Conservation (phyloP, 2,888 invertebrate species). For the Philaethria dido region DNA sequence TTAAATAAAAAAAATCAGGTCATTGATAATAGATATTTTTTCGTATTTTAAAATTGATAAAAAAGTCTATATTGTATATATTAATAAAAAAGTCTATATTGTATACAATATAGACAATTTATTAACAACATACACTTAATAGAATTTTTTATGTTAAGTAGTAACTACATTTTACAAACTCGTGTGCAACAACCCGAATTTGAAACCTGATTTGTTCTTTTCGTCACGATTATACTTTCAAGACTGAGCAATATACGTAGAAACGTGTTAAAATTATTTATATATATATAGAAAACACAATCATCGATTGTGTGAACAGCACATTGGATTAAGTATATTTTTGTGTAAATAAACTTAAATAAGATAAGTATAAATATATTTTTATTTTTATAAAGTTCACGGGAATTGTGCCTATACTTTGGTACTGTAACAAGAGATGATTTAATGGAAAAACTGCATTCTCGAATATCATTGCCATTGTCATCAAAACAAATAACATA, state of each 20-base stretch:
- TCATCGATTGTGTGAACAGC: constrained; percentile 2
- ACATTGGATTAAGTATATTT: background rate
- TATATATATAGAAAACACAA: constrained; percentile 13
- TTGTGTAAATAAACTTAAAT: constrained; percentile 5
- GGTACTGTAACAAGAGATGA: too few species aligned
- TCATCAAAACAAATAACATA: too few species aligned
- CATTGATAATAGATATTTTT: too few species aligned
- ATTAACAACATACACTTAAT: background rate
- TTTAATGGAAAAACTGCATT: too few species aligned
- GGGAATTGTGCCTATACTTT: background rate
- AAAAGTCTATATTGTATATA: too few species aligned
- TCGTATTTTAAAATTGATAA: too few species aligned
- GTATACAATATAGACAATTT: too few species aligned
- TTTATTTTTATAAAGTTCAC: background rate
- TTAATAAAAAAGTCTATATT: too few species aligned
- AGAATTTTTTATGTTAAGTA: constrained; percentile 5
- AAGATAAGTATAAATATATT: too few species aligned
- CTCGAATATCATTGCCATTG: too few species aligned
- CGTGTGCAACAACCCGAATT: constrained; percentile 6
- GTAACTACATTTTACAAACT: background rate
- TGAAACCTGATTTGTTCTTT: constrained; percentile 23
- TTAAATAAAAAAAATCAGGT: background rate
- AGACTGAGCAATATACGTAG: constrained; percentile 22
- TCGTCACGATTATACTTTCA: constrained; percentile 28
- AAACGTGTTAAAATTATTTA: constrained; percentile 20